Evolutionary conservation across 2,113 vertebrate genomes (phyloP), one percentile per base, ranked within the genome.

Genomic region (Abramis brama): DNA sequence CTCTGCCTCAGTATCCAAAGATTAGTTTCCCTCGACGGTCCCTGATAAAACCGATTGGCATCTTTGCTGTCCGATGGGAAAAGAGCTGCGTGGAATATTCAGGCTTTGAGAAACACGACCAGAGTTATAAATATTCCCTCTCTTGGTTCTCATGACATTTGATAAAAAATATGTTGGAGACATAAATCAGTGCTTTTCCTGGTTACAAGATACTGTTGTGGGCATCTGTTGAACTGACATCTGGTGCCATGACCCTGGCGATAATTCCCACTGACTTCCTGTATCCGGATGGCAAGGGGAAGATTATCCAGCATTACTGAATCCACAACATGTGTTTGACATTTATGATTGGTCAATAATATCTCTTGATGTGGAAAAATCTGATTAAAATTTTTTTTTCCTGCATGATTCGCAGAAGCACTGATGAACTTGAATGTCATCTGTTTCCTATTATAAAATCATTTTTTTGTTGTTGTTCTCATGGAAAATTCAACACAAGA

Each of bases 191-290:
- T 43, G 43, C 19, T 57, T 62, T 66, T 88, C 71, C 60, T 71
- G 30, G 74, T 80, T 39, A 71, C 3, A 12, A 88, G 64, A 86
- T 79, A 60, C 84, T 23, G 52, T 19, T 43, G 71, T 36, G 60
- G 57, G 36, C 59, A 80, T 80, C 78, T 3, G 79, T 47, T 81
- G 8, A 47, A 45, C 19, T 55, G 27, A 23, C 45, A 55, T 82
- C 64, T 82, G 64, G 64, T 68, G 80, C 27, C 80, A 21, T 82
- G 80, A 82, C 80, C 60, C 80, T 55, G 30, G 1, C 1, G 1
- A 82, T 82, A 82, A 82, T 52, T 70, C 64, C n/a, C n/a, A 21
- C 39, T 27, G 57, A 19, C 33, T 30, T 82, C 79, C 60, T 33
- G 80, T n/a, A 70, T 70, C 2, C n/a, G 59, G 79, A 64, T 15